Evolutionary conservation across 2,797 vertebrate species (phyloP), one percentile per base, ranked within the genome.

Genomic region (Silurus aristotelis): DNA sequence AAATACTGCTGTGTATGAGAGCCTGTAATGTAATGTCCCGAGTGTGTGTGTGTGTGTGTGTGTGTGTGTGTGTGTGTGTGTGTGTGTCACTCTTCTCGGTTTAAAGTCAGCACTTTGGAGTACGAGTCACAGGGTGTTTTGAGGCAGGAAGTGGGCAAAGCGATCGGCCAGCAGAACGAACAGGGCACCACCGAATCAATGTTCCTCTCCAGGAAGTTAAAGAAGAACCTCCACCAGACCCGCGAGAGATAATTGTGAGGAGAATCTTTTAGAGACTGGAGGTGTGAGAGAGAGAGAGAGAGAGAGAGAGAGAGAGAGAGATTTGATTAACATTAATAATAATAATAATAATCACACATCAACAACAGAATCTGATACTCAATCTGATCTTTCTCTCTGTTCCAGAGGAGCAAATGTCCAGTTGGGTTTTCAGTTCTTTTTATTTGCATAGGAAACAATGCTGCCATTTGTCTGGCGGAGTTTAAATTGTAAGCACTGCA

Each of bases 141-240:
- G 88, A 96, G 93, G 92, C 96, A 96, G 91, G 93, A 91, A 13
- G 95, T 93, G 61, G 95, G 96, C 93, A 95, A 94, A 77, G 95
- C 93, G 70, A 97, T 85, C 0, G 96, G 96, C 95, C 95, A 96
- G 20, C 95, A 95, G 88, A 96, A 96, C 86, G 94, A 94, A 87
- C 96, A 96, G 71, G 96, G 96, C 84, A 96, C 94, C 25, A 93
- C 89, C 38, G 92, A 92, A 87, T 94, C 94, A 22, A 97, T 93
- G 0, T 97, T 97, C 91, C 95, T 96, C 93, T 97, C 96, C 2
- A 96, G 94, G 88, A 97, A 96, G 89, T 92, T 92, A 91, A 97
- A 97, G 88, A 95, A 90, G 7, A 92, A 94, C 87, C 92, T 96
- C 96, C 96, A 97, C 96, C 96, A 97, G 0, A 93, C 93, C 87